Evolutionary conservation across 2,888 invertebrate genomes (phyloP), one percentile per base, ranked within the genome.

Genomic region (Apodemia hepburni): DNA sequence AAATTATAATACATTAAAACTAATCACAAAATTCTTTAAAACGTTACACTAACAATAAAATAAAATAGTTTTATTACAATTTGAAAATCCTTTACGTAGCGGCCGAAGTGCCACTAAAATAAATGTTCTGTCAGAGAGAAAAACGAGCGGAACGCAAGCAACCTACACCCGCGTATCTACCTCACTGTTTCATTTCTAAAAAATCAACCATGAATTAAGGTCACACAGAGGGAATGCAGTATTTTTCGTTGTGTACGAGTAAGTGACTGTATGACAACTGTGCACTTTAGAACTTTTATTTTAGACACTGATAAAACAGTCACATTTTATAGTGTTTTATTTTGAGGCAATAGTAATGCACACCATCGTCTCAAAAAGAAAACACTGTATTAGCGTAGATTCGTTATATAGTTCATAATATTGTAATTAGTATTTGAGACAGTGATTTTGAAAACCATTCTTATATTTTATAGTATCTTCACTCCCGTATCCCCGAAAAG

Each of bases 121-220:
- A 87, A 89, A 90, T 90, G 88, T 85, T 82, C 87, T 86, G 88
- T 84, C 87, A 84, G 80, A 78, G 82, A 87, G 89, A 89, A 88
- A 90, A 90, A 90, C 87, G 89, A 86, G 80, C 82, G 79, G 74
- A 77, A 79, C 80, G 75, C 77, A 61, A 60, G 66, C 64, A 59
- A 75, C 76, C 75, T 73, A 75, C 73, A 73, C 66, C 75, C 71
- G 71, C 63, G 61, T 64, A 67, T 65, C 69, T 69, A 68, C 70
- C 70, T 70, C 70, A 69, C 73, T 74, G 73, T 75, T 74, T 74
- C 73, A 74, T 74, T 81, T 75, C 75, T 75, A 80, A 77, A 73
- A 74, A 77, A 77, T 79, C 77, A 76, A 78, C 72, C 73, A 72
- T 71, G 71, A 75, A 76, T 75, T 71, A 73, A 71, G 67, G 68